A percentile compares a stretch with the other conserved stretches of the same genome.
Conservation (phyloP, 2,113 vertebrate genomes). For the Leptobrachium leishanense region DNA sequence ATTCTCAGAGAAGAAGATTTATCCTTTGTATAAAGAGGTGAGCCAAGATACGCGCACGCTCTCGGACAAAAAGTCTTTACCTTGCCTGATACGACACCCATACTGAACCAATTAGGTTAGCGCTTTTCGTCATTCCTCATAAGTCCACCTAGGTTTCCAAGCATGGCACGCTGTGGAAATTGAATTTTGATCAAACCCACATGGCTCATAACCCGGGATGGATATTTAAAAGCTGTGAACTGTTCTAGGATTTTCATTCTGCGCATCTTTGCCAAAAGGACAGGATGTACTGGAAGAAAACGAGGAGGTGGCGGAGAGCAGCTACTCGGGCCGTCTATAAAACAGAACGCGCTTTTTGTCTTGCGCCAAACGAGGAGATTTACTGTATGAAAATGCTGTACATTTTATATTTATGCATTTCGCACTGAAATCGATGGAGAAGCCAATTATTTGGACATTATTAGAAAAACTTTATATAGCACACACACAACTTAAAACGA, state of each 20-base stretch:
- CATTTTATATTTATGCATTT: too few relatives aligned
- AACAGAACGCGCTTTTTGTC: conserved; percentile 76
- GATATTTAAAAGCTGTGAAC: conserved; percentile 58
- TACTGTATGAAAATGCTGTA: too few relatives aligned
- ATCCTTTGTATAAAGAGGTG: conserved; percentile 68
- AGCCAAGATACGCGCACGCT: conserved; percentile 80
- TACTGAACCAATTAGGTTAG: conserved; percentile 88
- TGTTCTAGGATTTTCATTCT: conserved; percentile 74
- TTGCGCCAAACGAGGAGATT: conserved; percentile 19
- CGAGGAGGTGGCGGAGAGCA: conserved; percentile 62
- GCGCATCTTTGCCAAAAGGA: conserved; percentile 82
- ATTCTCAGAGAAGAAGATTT: conserved; percentile 73
- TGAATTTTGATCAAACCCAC: conserved; percentile 94
- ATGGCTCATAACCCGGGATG: conserved; percentile 85
- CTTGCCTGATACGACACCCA: conserved; percentile 83
- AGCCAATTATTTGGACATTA: too few relatives aligned
- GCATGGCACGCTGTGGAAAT: conserved; percentile 83
- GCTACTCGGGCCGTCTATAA: conserved; percentile 78
- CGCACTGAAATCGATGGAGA: too few relatives aligned
- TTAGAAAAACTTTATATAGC: too few relatives aligned
- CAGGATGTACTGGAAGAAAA: conserved; percentile 80
- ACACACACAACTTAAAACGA: too few relatives aligned
- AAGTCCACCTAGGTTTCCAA: conserved; percentile 82
- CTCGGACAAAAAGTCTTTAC: conserved; percentile 77
- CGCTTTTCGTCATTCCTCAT: conserved; percentile 88